phyloP scores from a whole-genome alignment of 2,797 vertebrate species.

The Lagorchestes hirsutus region DNA sequence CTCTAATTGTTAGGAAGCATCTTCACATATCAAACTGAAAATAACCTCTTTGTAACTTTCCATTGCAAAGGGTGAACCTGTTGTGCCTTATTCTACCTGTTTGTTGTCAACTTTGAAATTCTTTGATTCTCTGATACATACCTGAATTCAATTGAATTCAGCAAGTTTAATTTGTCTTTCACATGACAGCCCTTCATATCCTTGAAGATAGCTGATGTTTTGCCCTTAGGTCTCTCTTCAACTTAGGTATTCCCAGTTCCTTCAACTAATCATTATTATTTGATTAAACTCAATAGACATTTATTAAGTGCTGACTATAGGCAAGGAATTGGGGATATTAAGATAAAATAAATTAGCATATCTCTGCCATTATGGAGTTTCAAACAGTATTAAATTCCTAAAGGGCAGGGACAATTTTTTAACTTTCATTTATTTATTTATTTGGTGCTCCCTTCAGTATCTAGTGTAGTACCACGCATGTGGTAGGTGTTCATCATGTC shows the following conservation, averaged over 20 bases:
- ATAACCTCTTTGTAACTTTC: background rate
- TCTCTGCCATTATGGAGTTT: background rate
- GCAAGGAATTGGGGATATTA: background rate
- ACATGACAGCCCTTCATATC: background rate
- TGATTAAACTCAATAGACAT: background rate
- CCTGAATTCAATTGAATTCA: background rate
- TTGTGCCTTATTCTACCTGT: background rate
- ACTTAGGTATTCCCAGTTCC: background rate
- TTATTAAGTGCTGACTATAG: background rate
- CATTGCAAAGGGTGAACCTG: background rate
- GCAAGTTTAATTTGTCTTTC: background rate
- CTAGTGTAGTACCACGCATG: background rate
- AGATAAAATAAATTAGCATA: background rate
- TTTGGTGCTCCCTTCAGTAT: background rate
- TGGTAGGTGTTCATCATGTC: background rate
- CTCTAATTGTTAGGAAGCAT: background rate
- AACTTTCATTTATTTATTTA: background rate
- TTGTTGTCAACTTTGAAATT: background rate
- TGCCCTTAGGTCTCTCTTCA: background rate
- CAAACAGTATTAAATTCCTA: background rate
- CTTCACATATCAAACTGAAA: background rate
- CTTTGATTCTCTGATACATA: background rate
- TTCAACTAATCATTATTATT: background rate
- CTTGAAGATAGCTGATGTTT: background rate
- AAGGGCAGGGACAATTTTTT: background rate